Evolutionary conservation across 2,113 vertebrate genomes (phyloP), one percentile per base, ranked within the genome.

Genomic region (Phylloscopus trochilus): DNA sequence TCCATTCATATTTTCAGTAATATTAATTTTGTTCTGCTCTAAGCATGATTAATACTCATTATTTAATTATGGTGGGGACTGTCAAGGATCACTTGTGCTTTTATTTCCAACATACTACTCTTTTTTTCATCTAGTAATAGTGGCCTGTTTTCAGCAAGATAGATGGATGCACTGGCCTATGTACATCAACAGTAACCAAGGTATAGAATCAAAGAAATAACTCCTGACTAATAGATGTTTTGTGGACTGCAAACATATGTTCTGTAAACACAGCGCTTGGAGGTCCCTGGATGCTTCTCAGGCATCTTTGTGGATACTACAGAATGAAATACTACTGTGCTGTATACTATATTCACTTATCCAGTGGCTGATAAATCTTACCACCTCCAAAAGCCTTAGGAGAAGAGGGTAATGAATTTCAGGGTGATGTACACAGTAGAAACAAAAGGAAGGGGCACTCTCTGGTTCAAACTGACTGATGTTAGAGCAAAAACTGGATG

Each of bases 381-480:
- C 31, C 33, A 31, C 46, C 24, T 83, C 49, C n/a, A 73, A 56
- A 94, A 94, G 82, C 90, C 55, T 92, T 52, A 94, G 85, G 33
- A 85, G 30, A 53, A 78, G 35, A 72, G 66, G 13, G 53, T 70
- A 94, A 76, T 89, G n/a, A 91, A 96, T 96, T 87, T 96, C 73
- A 89, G 77, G 51, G 49, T 95, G 72, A 87, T 92, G 26, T 47
- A 70, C 15, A 58, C 30, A 37, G 21, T 23, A 53, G 43, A 95
- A 97, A 89, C 64, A 60, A 96, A 94, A 92, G 63, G 44, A 93
- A 96, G 63, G 55, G 52, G 11, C 9, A 75, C n/a, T 47, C 23
- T 93, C 39, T 49, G 73, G 44, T 82, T 68, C 41, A 89, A 70
- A 59, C 20, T 97, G 81, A 95, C 84, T 94, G 81, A 95, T 94